Evolutionary conservation across 2,113 vertebrate species (phyloP).

Genomic region (Mola mola): DNA sequence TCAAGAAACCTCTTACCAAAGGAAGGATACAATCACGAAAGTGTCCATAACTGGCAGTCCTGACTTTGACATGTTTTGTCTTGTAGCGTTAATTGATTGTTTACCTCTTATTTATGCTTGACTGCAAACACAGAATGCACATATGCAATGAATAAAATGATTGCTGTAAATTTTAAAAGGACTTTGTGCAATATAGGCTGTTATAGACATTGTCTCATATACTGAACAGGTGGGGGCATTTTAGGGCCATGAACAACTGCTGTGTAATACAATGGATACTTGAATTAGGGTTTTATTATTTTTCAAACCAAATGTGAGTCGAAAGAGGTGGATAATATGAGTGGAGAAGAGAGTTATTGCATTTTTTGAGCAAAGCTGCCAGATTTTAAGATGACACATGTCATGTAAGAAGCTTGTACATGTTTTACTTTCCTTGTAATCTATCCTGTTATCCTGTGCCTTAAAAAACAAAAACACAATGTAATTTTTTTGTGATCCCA

Average conservation of each 20-base stretch:
- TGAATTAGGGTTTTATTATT: slow-evolving; percentile 54
- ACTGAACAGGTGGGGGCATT: slow-evolving; percentile 32
- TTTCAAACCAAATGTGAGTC: slow-evolving; percentile 33
- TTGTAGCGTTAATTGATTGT: slow-evolving; percentile 64
- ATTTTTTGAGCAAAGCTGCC: slow-evolving; percentile 44
- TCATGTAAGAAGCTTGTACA: slow-evolving; percentile 27
- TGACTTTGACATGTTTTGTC: slow-evolving; percentile 48
- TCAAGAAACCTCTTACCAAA: slow-evolving; percentile 63
- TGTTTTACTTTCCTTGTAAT: slow-evolving; percentile 62
- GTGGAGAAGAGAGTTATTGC: slow-evolving; percentile 19
- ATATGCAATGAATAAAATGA: slow-evolving; percentile 55
- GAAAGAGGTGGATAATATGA: slow-evolving; percentile 9
- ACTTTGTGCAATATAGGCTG: slow-evolving; percentile 62
- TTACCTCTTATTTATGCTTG: slow-evolving; percentile 61
- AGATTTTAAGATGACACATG: slow-evolving; percentile 27
- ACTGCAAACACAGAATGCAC: slow-evolving; percentile 57
- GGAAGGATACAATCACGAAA: slow-evolving; percentile 37
- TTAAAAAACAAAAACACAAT: slow-evolving; percentile 77
- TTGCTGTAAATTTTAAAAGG: slow-evolving; percentile 47
- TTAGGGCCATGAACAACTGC: slow-evolving; percentile 63
- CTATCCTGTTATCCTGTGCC: slow-evolving; percentile 89
- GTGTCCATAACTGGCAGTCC: slow-evolving; percentile 49
- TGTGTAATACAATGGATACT: slow-evolving; percentile 59
- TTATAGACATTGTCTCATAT: slow-evolving; percentile 32
- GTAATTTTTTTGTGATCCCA: slow-evolving; percentile 65